Percentiles rank a stretch among this genome's conserved stretches.
Evolutionary conservation across 2,888 invertebrate species (phyloP).

Genomic region (Volucella inflata): DNA sequence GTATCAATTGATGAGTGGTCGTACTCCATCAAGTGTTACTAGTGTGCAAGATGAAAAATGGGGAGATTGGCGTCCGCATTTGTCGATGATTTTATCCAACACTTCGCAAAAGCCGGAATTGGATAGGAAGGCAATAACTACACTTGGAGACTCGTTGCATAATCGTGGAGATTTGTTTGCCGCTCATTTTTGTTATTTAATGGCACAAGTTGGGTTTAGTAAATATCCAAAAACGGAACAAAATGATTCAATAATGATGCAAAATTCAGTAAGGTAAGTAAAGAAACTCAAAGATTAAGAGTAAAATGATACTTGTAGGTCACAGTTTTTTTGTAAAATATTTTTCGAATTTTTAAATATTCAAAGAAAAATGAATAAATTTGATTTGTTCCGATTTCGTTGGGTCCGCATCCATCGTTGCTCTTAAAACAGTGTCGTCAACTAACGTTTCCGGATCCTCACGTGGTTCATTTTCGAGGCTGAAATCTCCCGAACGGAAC

Average conservation of each 20-base stretch:
- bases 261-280: slow-evolving; percentile 56
- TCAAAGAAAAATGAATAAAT: too few species aligned
- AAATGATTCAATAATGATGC: slow-evolving; percentile 76
- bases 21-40: slow-evolving; percentile 91
- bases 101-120: slow-evolving; percentile 90
- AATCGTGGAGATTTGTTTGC: slow-evolving; percentile 93
- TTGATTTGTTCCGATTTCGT: too few species aligned
- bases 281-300: background rate
- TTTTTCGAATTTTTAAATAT: too few species aligned
- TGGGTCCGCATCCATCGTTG: too few species aligned
- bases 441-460: too few species aligned
- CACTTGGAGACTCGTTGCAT: slow-evolving; percentile 89
- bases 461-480: too few species aligned
- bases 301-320: too few species aligned
- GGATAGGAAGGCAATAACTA: slow-evolving; percentile 90
- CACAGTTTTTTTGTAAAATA: too few species aligned
- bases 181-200: slow-evolving; percentile 97
- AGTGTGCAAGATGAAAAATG: slow-evolving; percentile 87
- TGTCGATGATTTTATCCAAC: slow-evolving; percentile 97
- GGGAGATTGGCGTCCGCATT: slow-evolving; percentile 98
- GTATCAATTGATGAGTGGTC: slow-evolving; percentile 95
- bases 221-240: slow-evolving; percentile 79
- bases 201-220: slow-evolving; percentile 85
- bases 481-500: too few species aligned
- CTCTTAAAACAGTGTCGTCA: too few species aligned